Evolutionary conservation across 2,888 invertebrate species (phyloP).

Genomic region (Machimus atricapillus): DNA sequence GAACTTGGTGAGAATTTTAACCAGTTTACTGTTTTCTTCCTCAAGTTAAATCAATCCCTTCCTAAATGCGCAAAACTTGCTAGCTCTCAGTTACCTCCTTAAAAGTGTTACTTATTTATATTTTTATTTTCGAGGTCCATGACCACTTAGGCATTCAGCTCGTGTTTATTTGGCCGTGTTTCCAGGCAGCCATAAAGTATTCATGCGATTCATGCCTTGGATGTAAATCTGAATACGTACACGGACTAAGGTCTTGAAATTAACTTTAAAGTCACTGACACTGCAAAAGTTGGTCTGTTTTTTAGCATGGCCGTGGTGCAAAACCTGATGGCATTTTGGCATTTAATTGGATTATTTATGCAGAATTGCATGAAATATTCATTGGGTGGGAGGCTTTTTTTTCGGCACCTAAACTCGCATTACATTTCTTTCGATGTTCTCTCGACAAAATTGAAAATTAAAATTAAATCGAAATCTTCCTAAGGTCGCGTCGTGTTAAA

Average conservation of each 20-base stretch:
- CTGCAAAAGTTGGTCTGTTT: constrained; percentile 1
- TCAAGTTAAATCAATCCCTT: constrained; percentile 9
- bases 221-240: constrained; percentile 28
- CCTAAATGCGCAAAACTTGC: neutral
- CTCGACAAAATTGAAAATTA: neutral
- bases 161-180: constrained; percentile 34
- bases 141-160: constrained; percentile 35
- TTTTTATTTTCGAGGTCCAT: constrained; percentile 24
- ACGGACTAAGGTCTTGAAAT: constrained; percentile 10
- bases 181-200: constrained; percentile 31
- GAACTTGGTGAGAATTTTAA: constrained; percentile 22
- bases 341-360: constrained; percentile 9
- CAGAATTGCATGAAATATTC: neutral
- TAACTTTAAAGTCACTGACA: constrained; percentile 31
- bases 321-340: neutral
- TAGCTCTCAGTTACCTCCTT: neutral
- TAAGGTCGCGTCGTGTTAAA: neutral
- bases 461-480: neutral
- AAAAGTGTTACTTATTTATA: constrained; percentile 5
- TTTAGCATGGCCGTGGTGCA: neutral
- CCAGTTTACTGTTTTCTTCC: constrained; percentile 29
- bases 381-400: neutral
- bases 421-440: neutral
- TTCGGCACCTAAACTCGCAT: neutral
- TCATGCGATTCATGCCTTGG: constrained; percentile 35